Evolutionary conservation across 2,888 invertebrate species (phyloP), one percentile per base, ranked within the genome.

Genomic region (Microchrysa polita): DNA sequence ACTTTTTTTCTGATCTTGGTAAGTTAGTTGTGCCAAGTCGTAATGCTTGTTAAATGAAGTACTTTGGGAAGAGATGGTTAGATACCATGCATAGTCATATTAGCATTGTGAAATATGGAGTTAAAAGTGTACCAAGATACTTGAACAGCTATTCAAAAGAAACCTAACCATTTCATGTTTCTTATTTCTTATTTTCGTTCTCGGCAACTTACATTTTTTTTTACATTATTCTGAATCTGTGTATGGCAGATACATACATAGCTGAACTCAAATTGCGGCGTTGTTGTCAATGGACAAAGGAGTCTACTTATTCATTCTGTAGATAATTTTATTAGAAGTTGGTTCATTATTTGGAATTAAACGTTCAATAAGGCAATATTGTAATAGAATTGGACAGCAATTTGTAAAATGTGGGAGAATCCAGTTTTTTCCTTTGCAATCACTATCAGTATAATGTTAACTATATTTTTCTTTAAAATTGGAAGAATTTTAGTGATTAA

Each of bases 281-380:
- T 53, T 67, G 53, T 55, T 55, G 69, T 69, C 69, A 69, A 55
- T 69, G 40, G 42, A 40, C 18, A 69, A 40, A 69, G 40, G 27
- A 20, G 42, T 69, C 40, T 69, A 55, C 69, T n/a, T 20, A 69
- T 57, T 2, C 27, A 34, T 34, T 34, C 7, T 34, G 27, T 34
- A 40, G 55, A 55, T 69, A 34, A 69, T 27, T 34, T 69, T 55
- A 69, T 40, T 69, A 69, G 69, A 69, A 69, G 55, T 69, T 14
- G 55, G 57, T 69, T 55, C 34, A 69, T 69, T 57, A 57, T 69
- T 5, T 2, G 40, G 57, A 69, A 69, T 69, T 69, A 69, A 55
- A 55, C n/a, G 69, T 40, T 69, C 69, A 69, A 69, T 55, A 55
- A 69, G 69, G 12, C 20, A 18, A 69, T 69, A 69, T 55, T 55